Base-by-base conservation (phyloP, 2,113 vertebrate genomes). In the Scartelaos histophorus region DNA sequence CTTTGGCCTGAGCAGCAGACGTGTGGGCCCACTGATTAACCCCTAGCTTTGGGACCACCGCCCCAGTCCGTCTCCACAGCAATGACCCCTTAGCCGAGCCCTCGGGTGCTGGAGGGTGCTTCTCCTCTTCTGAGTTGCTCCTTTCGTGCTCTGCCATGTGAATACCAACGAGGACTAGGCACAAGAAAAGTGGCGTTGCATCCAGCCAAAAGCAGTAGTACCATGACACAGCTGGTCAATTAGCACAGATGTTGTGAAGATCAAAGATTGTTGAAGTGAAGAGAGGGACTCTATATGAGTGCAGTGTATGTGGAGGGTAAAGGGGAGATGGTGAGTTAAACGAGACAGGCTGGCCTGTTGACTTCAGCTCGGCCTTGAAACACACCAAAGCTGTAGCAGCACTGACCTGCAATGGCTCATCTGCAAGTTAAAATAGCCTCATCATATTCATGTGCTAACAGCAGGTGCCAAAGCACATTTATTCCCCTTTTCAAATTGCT, bases 351-450 rank as follows among this genome's bases (percentile, higher is more conserved):
- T 84, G 74, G 85, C 86, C 84, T 83, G 86, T 87, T 89, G 89
- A 93, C 87, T 90, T 81, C 76, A 83, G 78, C 85, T 84, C 82
- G 83, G 83, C 81, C 82, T 85, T 86, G 87, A 88, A 88, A 88
- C 61, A 85, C 81, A 89, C 81, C 84, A 76, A 81, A 85, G 88
- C 86, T 80, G 78, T 77, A 82, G 84, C 66, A 79, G 77, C 75
- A 70, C 79, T 90, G 88, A 91, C 89, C 87, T 80, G 58, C 25
- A 85, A 80, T 83, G 80, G 88, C 89, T 93, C 90, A 93, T 92
- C 92, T 93, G 91, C 91, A 92, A 92, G 90, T 92, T 92, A 92
- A 93, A 92, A 89, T 79, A 91, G 83, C 81, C 78, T 89, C 88
- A 89, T 91, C 91, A 91, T 90, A 90, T 90, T 91, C 88, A 91